Conservation (phyloP, 2,113 vertebrate species). For the Tupaia chinensis region DNA sequence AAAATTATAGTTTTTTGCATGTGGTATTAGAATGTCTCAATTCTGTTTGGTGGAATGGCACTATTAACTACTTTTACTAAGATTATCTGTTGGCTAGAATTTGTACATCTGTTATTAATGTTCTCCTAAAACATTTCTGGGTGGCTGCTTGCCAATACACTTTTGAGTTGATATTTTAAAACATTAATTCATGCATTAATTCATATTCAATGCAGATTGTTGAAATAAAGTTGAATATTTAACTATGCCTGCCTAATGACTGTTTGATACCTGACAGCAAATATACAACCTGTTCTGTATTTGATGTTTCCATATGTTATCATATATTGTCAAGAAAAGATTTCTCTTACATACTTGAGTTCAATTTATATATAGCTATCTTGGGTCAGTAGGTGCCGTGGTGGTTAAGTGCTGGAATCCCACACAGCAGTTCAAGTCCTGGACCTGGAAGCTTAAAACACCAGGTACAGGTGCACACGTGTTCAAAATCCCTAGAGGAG, state of each 20-base stretch:
- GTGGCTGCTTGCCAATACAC: conserved; percentile 45
- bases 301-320: neutral
- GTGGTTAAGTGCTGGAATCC: no score
- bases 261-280: conserved; percentile 44
- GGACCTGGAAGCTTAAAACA: no score
- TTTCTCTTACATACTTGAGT: neutral
- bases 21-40: conserved; percentile 22
- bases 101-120: conserved; percentile 64
- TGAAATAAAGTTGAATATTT: conserved; percentile 68
- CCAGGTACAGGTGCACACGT: no score
- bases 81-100: conserved; percentile 50
- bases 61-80: conserved; percentile 41
- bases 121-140: conserved; percentile 63
- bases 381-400: neutral
- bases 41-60: neutral
- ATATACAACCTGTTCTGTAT: neutral
- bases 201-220: conserved; percentile 51
- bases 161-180: conserved; percentile 65
- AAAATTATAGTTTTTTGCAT: no score
- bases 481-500: no score
- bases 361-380: conserved; percentile 37
- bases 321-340: neutral
- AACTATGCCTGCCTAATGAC: conserved; percentile 23
- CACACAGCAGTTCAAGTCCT: no score
- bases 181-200: conserved; percentile 57